A percentile compares a stretch with the other conserved stretches of the same genome.
Conservation (phyloP, 2,113 vertebrate species). For the Etheostoma spectabile region DNA sequence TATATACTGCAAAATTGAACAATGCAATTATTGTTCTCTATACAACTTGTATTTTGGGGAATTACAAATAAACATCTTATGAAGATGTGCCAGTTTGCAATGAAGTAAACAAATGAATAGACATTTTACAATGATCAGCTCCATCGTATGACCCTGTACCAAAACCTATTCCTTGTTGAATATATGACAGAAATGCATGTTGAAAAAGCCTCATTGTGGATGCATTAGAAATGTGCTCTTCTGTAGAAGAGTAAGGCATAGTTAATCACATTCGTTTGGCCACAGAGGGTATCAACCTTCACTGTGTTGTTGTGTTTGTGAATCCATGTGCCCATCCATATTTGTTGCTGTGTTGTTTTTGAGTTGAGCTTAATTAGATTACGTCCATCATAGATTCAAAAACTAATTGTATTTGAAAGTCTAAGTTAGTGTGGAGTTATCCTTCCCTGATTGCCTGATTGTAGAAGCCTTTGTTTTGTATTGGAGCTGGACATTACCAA, state of each 20-base stretch:
- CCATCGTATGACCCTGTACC: not conserved
- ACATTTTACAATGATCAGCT: not conserved
- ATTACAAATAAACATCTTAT: not conserved
- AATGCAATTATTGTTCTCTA: not conserved
- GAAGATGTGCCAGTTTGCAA: not conserved
- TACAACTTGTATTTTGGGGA: not conserved
- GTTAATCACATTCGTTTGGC: not conserved
- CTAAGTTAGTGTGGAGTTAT: slow-evolving; percentile 43
- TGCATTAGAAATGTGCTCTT: not conserved
- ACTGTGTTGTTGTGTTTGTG: not conserved
- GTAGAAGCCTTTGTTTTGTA: slow-evolving; percentile 35
- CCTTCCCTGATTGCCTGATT: slow-evolving; percentile 62
- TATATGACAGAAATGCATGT: not conserved
- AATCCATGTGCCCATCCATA: not conserved
- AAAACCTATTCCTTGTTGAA: not conserved
- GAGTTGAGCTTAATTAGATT: slow-evolving; percentile 28
- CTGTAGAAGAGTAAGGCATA: not conserved
- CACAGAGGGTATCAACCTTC: not conserved
- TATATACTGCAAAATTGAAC: slow-evolving; percentile 5
- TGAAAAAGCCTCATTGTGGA: not conserved
- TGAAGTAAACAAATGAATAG: not conserved
- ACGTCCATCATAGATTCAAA: slow-evolving; percentile 26
- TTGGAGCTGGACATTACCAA: slow-evolving; percentile 61
- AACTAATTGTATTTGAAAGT: slow-evolving; percentile 54
- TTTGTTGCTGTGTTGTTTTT: slow-evolving; percentile 17